Evolutionary conservation across 2,113 vertebrate species (phyloP), one percentile per base, ranked within the genome.

Genomic region (Suricata suricatta): DNA sequence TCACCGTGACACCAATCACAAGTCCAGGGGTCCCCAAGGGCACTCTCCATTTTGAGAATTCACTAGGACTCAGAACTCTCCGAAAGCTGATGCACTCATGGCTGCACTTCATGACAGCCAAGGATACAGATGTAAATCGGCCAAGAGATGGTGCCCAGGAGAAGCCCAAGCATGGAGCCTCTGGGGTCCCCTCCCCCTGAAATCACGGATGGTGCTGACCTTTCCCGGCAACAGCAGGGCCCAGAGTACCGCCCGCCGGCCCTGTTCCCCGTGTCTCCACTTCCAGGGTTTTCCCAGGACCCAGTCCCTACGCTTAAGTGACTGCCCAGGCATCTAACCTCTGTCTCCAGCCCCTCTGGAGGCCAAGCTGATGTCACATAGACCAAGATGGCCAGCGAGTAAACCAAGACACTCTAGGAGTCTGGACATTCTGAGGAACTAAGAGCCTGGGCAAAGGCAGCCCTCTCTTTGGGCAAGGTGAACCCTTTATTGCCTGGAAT

Each of bases 191-290:
- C 31, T 66, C 17, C 27, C 35, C 15, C 1, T 68, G 76, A 47
- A 38, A 4, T 14, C 31, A 0, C 0, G 10, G 47, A 15, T 13
- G 14, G 35, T 16, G 9, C 31, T 31, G 7, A 38, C 33, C 52
- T 11, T 35, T 68, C 47, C 85, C 12, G 35, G 50, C 35, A 57
- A 38, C 2, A 10, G 64, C 17, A 15, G 33, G 1, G 0, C 9
- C 0, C 23, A 60, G 60, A 27, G 11, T 2, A 0, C 9, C 7
- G 44, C 81, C 74, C n/a, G 31, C 19, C 11, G 1, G 77, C 3
- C 35, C 57, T 3, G 12, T 17, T 6, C 47, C 38, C 23, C 3
- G 60, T 35, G 71, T 31, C 60, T n/a, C 12, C 0, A 21, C 4
- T 25, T 31, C 68, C 80, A 15, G 11, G n/a, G 69, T 11, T 76